A percentile compares a stretch with the other conserved stretches of the same genome.
Evolutionary conservation across 2,113 vertebrate species (phyloP).

Genomic region (Chaetops frenatus): DNA sequence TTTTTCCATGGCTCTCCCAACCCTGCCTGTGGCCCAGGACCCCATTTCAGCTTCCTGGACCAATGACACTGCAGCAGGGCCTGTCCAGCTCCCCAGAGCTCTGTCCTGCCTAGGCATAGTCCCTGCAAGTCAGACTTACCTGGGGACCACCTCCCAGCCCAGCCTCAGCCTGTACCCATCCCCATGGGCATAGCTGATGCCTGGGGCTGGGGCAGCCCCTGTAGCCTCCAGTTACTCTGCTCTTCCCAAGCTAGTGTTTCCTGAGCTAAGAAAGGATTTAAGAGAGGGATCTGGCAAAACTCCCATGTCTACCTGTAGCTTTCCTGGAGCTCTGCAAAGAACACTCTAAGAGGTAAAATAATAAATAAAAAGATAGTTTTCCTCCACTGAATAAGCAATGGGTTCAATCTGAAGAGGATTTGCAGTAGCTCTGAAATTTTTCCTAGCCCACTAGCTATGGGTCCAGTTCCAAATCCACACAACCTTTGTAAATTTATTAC

Average conservation of each 20-base stretch:
- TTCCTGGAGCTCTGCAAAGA: not conserved
- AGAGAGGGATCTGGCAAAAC: not conserved
- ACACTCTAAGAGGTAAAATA: not conserved
- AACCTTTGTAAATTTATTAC: not conserved
- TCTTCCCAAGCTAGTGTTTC: not conserved
- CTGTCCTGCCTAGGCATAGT: not conserved
- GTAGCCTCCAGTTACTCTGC: no score
- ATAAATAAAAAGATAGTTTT: not conserved
- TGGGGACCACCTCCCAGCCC: not conserved
- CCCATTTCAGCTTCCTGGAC: not conserved
- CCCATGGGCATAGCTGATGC: fast-evolving
- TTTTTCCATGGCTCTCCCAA: fast-evolving
- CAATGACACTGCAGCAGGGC: fast-evolving
- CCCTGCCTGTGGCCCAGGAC: no score
- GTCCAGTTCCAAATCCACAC: not conserved
- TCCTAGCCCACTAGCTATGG: not conserved
- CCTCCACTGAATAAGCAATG: not conserved
- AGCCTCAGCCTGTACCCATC: not conserved
- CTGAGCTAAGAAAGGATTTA: not conserved
- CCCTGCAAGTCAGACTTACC: fast-evolving
- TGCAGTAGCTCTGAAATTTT: not conserved
- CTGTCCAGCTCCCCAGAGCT: not conserved
- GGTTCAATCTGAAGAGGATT: not conserved
- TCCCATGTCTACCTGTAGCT: not conserved
- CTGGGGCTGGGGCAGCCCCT: fast-evolving